Evolutionary conservation across 64 coral and sea anemone genomes (phyloP).

Genomic region (Porites australiensis): DNA sequence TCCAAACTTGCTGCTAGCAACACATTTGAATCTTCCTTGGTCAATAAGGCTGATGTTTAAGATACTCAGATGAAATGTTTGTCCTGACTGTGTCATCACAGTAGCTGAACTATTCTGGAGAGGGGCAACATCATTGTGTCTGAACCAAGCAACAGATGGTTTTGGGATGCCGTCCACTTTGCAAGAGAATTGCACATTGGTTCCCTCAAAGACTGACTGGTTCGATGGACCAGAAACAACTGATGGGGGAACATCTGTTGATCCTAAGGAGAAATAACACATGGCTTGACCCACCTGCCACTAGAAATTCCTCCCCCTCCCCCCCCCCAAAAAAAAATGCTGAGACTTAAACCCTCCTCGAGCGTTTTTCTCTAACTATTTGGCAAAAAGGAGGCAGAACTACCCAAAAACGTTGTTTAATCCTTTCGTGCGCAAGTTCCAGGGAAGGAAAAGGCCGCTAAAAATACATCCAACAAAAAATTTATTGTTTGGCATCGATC

Average conservation of each 20-base stretch:
- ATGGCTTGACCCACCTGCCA: neutral
- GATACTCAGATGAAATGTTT: neutral
- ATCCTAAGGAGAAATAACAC: slow-evolving; percentile 19
- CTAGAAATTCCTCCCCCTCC: too few relatives aligned
- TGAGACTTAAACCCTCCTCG: too few relatives aligned
- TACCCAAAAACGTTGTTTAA: too few relatives aligned
- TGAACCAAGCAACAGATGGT: slow-evolving; percentile 50
- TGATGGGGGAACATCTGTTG: slow-evolving; percentile 38
- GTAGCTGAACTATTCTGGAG: slow-evolving; percentile 37
- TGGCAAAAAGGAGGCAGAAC: too few relatives aligned
- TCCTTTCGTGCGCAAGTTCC: too few relatives aligned
- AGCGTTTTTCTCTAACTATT: too few relatives aligned
- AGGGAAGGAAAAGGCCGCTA: too few relatives aligned
- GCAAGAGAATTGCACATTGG: slow-evolving; percentile 34
- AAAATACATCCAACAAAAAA: too few relatives aligned
- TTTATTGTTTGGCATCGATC: too few relatives aligned
- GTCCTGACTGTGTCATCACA: slow-evolving; percentile 22
- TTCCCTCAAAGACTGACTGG: slow-evolving; percentile 43
- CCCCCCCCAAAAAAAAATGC: neutral
- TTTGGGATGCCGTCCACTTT: slow-evolving; percentile 38
- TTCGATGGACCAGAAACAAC: slow-evolving; percentile 30
- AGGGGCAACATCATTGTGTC: neutral
- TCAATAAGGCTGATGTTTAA: slow-evolving; percentile 4
- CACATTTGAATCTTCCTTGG: slow-evolving; percentile 41
- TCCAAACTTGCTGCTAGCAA: slow-evolving; percentile 45